A percentile compares a stretch with the other conserved stretches of the same genome.
phyloP scores from a whole-genome alignment of 2,113 vertebrate species.

The Heloderma charlesbogerti region DNA sequence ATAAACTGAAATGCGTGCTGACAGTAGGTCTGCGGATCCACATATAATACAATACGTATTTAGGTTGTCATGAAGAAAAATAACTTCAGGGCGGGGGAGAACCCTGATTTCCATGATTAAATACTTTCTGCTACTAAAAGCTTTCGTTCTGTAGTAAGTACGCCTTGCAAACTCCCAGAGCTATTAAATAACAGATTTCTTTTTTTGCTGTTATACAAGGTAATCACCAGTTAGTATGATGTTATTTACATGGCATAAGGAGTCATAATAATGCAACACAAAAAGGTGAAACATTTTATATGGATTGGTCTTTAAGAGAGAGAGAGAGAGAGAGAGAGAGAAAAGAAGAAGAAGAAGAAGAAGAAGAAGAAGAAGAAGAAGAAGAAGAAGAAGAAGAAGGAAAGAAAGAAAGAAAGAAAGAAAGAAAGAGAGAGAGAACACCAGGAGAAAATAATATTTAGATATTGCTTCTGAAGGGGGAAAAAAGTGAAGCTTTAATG shows the following conservation, averaged over 20 bases:
- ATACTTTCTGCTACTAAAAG: slow-evolving; percentile 14
- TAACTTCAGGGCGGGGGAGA: slow-evolving; percentile 20
- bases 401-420: slow-evolving; percentile 23
- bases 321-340: slow-evolving; percentile 33
- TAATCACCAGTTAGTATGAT: slow-evolving; percentile 49
- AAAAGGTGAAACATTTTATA: slow-evolving; percentile 60
- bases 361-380: too few relatives aligned
- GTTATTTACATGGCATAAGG: slow-evolving; percentile 54
- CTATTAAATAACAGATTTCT: slow-evolving; percentile 43
- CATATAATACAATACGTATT: slow-evolving; percentile 55
- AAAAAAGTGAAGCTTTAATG: background rate
- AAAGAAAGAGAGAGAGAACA: slow-evolving; percentile 11
- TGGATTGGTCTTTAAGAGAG: background rate
- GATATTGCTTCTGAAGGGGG: background rate
- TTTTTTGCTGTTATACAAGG: slow-evolving; percentile 31
- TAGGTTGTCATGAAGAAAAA: slow-evolving; percentile 70
- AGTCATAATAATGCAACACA: slow-evolving; percentile 56
- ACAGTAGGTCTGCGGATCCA: slow-evolving; percentile 45
- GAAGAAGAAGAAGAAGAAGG: too few relatives aligned
- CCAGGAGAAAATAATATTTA: slow-evolving; percentile 37
- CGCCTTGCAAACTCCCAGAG: slow-evolving; percentile 34
- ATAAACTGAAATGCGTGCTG: slow-evolving; percentile 69
- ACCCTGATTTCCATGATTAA: slow-evolving; percentile 35
- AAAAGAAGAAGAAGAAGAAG: too few relatives aligned
- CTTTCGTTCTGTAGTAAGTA: slow-evolving; percentile 14